Conservation (phyloP, 2,888 invertebrate species). For the Sinopyrophorus schimmeli region DNA sequence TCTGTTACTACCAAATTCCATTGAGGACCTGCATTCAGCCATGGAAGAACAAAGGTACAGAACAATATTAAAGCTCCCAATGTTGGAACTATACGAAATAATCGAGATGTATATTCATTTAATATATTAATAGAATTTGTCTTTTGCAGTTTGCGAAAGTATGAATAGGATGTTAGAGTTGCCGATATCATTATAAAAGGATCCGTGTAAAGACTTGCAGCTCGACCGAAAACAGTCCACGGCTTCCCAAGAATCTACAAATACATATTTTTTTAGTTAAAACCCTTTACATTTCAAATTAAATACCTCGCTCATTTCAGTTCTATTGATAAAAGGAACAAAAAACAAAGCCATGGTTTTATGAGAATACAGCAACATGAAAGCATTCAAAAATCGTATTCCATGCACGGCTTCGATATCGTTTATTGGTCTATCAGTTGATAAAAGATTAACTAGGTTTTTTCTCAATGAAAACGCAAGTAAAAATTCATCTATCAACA, state of each 20-base stretch:
- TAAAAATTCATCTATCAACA: slow-evolving; percentile 57
- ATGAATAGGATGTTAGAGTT: slow-evolving; percentile 65
- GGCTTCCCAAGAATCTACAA: slow-evolving; percentile 62
- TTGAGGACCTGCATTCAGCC: slow-evolving; percentile 66
- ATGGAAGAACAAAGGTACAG: slow-evolving; percentile 68
- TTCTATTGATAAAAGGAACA: slow-evolving; percentile 68
- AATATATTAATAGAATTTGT: slow-evolving; percentile 60
- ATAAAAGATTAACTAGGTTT: slow-evolving; percentile 61
- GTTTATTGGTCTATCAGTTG: slow-evolving; percentile 57
- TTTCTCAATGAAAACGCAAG: slow-evolving; percentile 66
- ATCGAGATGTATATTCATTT: slow-evolving; percentile 65
- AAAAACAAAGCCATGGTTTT: slow-evolving; percentile 74
- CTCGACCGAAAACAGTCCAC: slow-evolving; percentile 69
- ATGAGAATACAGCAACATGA: slow-evolving; percentile 66
- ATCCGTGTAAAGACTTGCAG: slow-evolving; percentile 72
- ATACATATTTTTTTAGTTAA: neutral
- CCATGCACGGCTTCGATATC: slow-evolving; percentile 70
- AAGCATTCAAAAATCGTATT: slow-evolving; percentile 66
- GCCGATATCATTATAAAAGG: slow-evolving; percentile 73
- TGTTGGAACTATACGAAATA: slow-evolving; percentile 67
- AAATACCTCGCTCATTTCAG: slow-evolving; percentile 68
- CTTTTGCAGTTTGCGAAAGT: slow-evolving; percentile 62
- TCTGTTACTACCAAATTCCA: slow-evolving; percentile 71
- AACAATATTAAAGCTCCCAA: slow-evolving; percentile 67
- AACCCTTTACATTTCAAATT: neutral